These are phyloP conservation scores for Sphaerophoria rueppellii DNA, from an alignment of 2,888 invertebrate genomes.

Conservation along the genomic window DNA sequence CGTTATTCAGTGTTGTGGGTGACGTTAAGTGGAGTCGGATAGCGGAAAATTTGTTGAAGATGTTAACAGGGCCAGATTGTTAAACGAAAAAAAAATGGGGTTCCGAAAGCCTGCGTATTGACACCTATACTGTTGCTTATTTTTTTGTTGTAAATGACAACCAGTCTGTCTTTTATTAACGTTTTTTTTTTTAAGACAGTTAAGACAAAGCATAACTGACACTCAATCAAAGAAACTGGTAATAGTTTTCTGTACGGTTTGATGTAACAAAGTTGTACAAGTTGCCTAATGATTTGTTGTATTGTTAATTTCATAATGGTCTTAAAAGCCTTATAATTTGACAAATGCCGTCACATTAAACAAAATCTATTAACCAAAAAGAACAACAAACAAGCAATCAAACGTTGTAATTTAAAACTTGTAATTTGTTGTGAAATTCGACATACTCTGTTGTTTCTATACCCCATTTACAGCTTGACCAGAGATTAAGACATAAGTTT, in stretches of 20 bases:
- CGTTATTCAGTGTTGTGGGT: conserved; percentile 31
- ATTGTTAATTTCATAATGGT: not conserved
- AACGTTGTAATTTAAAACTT: not conserved
- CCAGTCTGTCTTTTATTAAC: too few species aligned
- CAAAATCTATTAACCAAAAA: not conserved
- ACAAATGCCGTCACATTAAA: not conserved
- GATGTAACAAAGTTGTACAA: not conserved
- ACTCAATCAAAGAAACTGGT: too few species aligned
- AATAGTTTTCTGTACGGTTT: too few species aligned
- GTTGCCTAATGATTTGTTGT: too few species aligned
- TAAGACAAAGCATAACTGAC: too few species aligned
- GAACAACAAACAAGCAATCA: too few species aligned
- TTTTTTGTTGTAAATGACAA: too few species aligned
- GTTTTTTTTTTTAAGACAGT: too few species aligned
- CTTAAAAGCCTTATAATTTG: not conserved
- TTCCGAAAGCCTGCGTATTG: too few species aligned
- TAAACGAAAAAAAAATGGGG: too few species aligned
- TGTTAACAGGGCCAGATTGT: too few species aligned
- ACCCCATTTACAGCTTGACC: not conserved
- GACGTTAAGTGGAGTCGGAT: not conserved
- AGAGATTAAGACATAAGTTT: not conserved
- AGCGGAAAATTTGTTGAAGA: not conserved
- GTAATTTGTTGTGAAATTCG: not conserved
- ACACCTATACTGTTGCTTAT: too few species aligned
- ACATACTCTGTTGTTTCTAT: not conserved